A percentile compares a stretch with the other conserved stretches of the same genome.
Conservation (phyloP, 2,113 vertebrate species). For the Rhea pennata region DNA sequence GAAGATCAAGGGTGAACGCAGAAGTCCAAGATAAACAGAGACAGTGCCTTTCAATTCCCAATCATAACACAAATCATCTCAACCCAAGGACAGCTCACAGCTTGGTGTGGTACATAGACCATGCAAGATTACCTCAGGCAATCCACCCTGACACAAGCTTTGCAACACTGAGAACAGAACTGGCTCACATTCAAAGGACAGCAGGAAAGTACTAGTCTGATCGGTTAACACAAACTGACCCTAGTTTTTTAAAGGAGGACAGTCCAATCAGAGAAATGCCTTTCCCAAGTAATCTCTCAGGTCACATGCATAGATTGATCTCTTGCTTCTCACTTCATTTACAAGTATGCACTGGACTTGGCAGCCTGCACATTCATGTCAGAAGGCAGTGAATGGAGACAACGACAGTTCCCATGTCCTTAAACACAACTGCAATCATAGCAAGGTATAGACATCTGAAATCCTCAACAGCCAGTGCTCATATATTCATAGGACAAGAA, state of each 20-base stretch:
- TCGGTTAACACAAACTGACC: background rate
- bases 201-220: background rate
- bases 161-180: background rate
- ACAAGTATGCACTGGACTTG: background rate
- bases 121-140: rapidly evolving
- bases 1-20: background rate
- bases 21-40: background rate
- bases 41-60: background rate
- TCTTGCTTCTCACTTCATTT: background rate
- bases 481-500: background rate
- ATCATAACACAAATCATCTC: background rate
- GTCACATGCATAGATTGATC: background rate
- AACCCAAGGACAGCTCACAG: background rate
- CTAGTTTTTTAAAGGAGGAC: background rate
- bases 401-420: background rate
- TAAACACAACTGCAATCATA: background rate
- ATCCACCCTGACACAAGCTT: rapidly evolving
- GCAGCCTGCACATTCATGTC: background rate
- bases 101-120: background rate
- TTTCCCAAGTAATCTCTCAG: background rate
- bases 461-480: background rate
- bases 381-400: background rate
- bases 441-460: background rate
- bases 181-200: background rate
- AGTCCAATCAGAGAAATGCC: background rate